These are phyloP conservation scores for Eclectus roratus DNA, from an alignment of 2,113 vertebrate genomes.

Conservation along the genomic window DNA sequence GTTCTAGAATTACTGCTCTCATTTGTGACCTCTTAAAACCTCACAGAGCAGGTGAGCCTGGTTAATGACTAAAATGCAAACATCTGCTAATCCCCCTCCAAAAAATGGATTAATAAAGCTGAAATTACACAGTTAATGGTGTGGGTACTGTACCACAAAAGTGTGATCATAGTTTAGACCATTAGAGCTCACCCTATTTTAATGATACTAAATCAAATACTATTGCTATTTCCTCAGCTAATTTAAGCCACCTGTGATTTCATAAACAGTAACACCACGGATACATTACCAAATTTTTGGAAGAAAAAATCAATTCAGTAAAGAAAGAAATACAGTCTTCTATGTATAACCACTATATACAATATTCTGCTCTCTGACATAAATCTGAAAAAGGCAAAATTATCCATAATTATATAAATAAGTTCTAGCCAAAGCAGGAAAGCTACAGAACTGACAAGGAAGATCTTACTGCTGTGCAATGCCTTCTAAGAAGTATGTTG, in stretches of 20 bases:
- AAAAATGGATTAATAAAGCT: slow-evolving; percentile 24
- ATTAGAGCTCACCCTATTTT: not conserved
- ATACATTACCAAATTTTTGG: not conserved
- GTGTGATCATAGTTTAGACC: slow-evolving; percentile 19
- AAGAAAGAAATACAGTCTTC: slow-evolving; percentile 10
- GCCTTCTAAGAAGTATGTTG: not conserved
- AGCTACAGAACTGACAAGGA: not conserved
- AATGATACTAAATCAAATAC: slow-evolving; percentile 42
- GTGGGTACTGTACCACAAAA: slow-evolving; percentile 2
- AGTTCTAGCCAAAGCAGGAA: not conserved
- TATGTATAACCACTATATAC: not conserved
- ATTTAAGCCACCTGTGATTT: slow-evolving; percentile 38
- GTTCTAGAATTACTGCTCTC: not conserved
- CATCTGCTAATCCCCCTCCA: not conserved
- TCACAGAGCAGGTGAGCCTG: slow-evolving; percentile 43
- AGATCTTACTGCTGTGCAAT: not conserved
- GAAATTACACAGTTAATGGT: slow-evolving; percentile 50
- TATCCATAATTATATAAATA: not conserved
- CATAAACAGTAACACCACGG: slow-evolving; percentile 1
- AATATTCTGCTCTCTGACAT: not conserved
- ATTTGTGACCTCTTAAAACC: slow-evolving; percentile 33
- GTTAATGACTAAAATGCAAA: slow-evolving; percentile 50
- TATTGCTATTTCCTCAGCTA: slow-evolving; percentile 11
- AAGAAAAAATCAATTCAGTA: slow-evolving; percentile 17
- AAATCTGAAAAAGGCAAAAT: not conserved